phyloP scores from a whole-genome alignment of 2,888 invertebrate genomes.

The Vesta saturnalis region DNA sequence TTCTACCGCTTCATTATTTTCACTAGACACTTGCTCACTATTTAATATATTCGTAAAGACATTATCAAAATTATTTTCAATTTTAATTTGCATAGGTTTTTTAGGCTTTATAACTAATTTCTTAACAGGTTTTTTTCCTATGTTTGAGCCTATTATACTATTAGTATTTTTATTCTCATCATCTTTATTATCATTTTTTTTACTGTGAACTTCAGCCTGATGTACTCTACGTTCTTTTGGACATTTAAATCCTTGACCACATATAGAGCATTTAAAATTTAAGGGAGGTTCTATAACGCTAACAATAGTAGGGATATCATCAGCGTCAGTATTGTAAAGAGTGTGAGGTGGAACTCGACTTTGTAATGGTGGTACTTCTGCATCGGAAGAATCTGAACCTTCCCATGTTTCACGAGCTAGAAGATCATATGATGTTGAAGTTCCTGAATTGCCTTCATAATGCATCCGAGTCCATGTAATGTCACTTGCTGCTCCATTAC shows the following conservation, averaged over 20 bases:
- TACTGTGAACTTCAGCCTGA: slow-evolving; percentile 65
- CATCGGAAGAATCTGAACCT: slow-evolving; percentile 74
- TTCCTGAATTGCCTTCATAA: slow-evolving; percentile 65
- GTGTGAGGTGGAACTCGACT: slow-evolving; percentile 62
- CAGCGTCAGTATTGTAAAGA: slow-evolving; percentile 37
- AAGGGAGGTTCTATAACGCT: slow-evolving; percentile 59
- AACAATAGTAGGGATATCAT: slow-evolving; percentile 53
- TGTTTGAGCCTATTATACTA: slow-evolving; percentile 50
- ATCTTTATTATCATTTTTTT: slow-evolving; percentile 54
- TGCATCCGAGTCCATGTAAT: slow-evolving; percentile 80
- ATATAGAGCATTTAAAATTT: slow-evolving; percentile 68
- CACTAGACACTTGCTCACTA: slow-evolving; percentile 44
- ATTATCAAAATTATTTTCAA: slow-evolving; percentile 60
- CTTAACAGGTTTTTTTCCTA: slow-evolving; percentile 55
- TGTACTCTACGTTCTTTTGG: slow-evolving; percentile 73
- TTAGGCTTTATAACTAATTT: slow-evolving; percentile 55
- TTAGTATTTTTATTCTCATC: slow-evolving; percentile 53
- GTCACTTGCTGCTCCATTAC: slow-evolving; percentile 79
- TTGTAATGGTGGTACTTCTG: slow-evolving; percentile 55
- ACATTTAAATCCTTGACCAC: slow-evolving; percentile 68
- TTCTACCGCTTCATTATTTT: slow-evolving; percentile 57
- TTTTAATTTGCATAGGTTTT: slow-evolving; percentile 49
- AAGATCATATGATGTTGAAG: slow-evolving; percentile 69
- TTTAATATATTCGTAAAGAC: slow-evolving; percentile 58
- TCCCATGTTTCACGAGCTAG: slow-evolving; percentile 76